Evolutionary conservation across 2,113 vertebrate species (phyloP).

Genomic region (Misgurnus anguillicaudatus): DNA sequence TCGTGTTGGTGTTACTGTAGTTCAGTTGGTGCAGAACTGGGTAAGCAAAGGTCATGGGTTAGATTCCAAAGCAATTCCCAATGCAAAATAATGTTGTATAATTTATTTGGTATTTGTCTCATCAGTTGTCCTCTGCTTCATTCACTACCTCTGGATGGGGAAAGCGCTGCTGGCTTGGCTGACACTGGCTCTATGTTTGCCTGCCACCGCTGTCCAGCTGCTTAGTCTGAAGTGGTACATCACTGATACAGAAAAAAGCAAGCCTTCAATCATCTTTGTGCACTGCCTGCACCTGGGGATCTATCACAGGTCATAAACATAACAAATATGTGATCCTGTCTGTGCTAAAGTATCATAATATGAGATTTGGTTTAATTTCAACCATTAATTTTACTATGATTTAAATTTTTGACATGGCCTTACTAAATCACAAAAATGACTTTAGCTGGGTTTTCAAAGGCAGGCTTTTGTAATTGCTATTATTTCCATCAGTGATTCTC

Average conservation of each 20-base stretch:
- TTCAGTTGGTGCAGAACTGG: too few species aligned
- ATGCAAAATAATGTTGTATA: too few species aligned
- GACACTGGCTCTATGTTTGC: conserved; percentile 70
- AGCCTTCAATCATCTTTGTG: conserved; percentile 66
- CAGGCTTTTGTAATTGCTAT: neutral
- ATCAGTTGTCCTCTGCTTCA: conserved; percentile 76
- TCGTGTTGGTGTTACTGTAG: too few species aligned
- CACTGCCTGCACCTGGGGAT: conserved; percentile 85
- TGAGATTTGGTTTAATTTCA: too few species aligned
- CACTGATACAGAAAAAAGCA: conserved; percentile 65
- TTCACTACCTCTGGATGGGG: conserved; percentile 70
- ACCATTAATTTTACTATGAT: too few species aligned
- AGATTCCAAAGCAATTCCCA: too few species aligned
- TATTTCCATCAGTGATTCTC: neutral
- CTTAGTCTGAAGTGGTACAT: conserved; percentile 82
- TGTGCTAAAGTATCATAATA: too few species aligned
- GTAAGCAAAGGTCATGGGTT: too few species aligned
- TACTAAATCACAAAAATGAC: too few species aligned
- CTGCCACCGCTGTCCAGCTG: conserved; percentile 75
- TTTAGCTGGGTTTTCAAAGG: too few species aligned
- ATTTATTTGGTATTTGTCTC: neutral
- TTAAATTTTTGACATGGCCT: too few species aligned
- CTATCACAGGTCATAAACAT: conserved; percentile 77
- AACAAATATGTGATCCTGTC: neutral
- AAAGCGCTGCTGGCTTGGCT: conserved; percentile 74